phyloP scores from a whole-genome alignment of 1,140 invertebrate genomes.

The Helicoverpa zea region DNA sequence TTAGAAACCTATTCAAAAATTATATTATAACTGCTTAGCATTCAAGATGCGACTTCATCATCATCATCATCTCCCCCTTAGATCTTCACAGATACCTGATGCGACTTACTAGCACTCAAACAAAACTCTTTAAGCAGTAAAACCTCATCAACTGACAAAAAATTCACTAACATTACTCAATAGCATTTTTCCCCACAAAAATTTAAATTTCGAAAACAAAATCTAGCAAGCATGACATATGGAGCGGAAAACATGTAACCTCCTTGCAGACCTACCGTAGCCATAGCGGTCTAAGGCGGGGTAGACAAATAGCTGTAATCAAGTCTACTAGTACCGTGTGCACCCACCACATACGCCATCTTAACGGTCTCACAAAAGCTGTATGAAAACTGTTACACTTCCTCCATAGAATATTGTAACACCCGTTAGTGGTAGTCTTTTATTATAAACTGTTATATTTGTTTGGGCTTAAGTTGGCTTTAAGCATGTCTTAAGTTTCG shows the following conservation, averaged over 20 bases:
- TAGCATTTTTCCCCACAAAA: slow-evolving; percentile 4
- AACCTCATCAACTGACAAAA: neutral
- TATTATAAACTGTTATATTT: slow-evolving; percentile 18
- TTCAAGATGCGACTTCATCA: no score
- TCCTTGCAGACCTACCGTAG: slow-evolving; percentile 3
- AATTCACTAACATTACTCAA: no score
- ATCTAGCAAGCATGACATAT: slow-evolving; percentile 25
- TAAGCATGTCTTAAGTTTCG: neutral
- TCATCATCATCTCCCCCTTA: no score
- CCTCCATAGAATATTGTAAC: slow-evolving; percentile 35
- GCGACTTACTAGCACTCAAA: neutral
- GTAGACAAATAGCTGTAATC: slow-evolving; percentile 71
- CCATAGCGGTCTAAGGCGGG: slow-evolving; percentile 51
- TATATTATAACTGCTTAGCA: no score
- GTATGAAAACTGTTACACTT: slow-evolving; percentile 43
- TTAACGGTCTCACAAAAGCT: slow-evolving; percentile 33
- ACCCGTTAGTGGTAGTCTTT: slow-evolving; percentile 26
- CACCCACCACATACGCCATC: slow-evolving; percentile 32
- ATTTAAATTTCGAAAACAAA: slow-evolving; percentile 39
- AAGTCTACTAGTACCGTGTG: slow-evolving; percentile 45
- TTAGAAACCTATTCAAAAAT: no score
- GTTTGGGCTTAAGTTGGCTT: slow-evolving; percentile 1
- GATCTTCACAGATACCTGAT: no score
- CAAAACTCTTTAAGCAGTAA: neutral
- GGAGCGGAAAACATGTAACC: slow-evolving; percentile 23